Conservation (phyloP, 2,888 invertebrate species). For the Hedychridium roseum region DNA sequence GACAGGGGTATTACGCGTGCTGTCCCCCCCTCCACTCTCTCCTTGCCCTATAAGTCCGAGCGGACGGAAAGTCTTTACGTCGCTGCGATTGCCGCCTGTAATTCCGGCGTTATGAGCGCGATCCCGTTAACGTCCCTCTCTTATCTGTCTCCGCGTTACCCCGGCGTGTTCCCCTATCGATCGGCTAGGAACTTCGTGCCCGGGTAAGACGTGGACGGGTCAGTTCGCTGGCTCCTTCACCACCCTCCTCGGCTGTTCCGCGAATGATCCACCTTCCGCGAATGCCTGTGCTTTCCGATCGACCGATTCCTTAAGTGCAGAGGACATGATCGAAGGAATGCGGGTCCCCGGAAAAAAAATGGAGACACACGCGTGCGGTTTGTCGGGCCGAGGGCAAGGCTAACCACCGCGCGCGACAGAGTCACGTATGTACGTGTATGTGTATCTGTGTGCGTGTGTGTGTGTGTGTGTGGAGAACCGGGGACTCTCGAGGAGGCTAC, state of each 20-base stretch:
- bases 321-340: too few species aligned
- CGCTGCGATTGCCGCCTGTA: conserved; percentile 41
- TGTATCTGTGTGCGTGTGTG: too few species aligned
- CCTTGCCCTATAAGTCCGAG: conserved; percentile 13
- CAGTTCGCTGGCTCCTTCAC: too few species aligned
- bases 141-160: conserved; percentile 8
- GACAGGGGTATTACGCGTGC: conserved; percentile 18
- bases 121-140: conserved; percentile 37
- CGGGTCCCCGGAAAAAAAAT: too few species aligned
- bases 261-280: conserved; percentile 4
- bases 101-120: conserved; percentile 41
- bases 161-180: conserved; percentile 15
- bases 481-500: conserved; percentile 19
- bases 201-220: too few species aligned
- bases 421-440: not conserved
- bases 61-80: conserved; percentile 30
- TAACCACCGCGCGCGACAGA: too few species aligned
- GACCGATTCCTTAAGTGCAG: not conserved
- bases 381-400: too few species aligned
- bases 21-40: conserved; percentile 13
- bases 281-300: conserved; percentile 4
- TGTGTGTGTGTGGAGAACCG: not conserved
- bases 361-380: too few species aligned
- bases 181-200: too few species aligned
- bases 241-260: conserved; percentile 8